Evolutionary conservation across 2,113 vertebrate species (phyloP).

Genomic region (Pelecanoides urinatrix): DNA sequence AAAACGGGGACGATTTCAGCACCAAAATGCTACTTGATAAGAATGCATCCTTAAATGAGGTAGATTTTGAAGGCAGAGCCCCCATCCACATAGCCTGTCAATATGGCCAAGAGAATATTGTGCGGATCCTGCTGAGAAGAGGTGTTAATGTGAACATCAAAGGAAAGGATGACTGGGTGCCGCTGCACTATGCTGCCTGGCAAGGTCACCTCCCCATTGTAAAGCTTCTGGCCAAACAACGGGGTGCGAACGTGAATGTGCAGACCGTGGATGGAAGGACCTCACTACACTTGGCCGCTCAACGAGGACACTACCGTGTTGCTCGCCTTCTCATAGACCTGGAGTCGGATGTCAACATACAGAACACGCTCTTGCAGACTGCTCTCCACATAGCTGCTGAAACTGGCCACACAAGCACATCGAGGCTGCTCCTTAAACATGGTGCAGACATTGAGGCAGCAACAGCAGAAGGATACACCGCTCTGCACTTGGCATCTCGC

Average conservation of each 20-base stretch:
- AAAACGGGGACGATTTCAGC: slow-evolving; percentile 90
- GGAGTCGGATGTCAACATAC: slow-evolving; percentile 74
- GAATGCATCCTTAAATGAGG: slow-evolving; percentile 79
- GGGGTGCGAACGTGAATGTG: slow-evolving; percentile 77
- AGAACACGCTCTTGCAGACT: slow-evolving; percentile 69
- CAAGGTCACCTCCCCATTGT: slow-evolving; percentile 92
- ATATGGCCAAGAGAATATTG: slow-evolving; percentile 90
- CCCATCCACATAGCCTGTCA: slow-evolving; percentile 93
- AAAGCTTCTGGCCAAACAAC: slow-evolving; percentile 91
- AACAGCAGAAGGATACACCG: slow-evolving; percentile 78
- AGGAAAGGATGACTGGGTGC: slow-evolving; percentile 91
- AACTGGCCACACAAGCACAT: slow-evolving; percentile 94
- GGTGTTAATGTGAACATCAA: slow-evolving; percentile 78
- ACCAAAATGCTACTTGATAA: slow-evolving; percentile 88
- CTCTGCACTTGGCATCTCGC: slow-evolving; percentile 87
- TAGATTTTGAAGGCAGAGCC: slow-evolving; percentile 90
- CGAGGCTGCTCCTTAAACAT: slow-evolving; percentile 88
- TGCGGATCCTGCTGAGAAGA: slow-evolving; percentile 87
- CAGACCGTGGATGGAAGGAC: slow-evolving; percentile 88
- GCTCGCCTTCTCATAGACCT: slow-evolving; percentile 92
- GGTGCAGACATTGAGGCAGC: slow-evolving; percentile 72
- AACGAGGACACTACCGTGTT: slow-evolving; percentile 92
- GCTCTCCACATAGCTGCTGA: slow-evolving; percentile 90
- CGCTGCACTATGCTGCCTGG: slow-evolving; percentile 92
- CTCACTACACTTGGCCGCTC: slow-evolving; percentile 90